phyloP scores from a whole-genome alignment of 2,113 vertebrate species.

The Poecilia latipinna region DNA sequence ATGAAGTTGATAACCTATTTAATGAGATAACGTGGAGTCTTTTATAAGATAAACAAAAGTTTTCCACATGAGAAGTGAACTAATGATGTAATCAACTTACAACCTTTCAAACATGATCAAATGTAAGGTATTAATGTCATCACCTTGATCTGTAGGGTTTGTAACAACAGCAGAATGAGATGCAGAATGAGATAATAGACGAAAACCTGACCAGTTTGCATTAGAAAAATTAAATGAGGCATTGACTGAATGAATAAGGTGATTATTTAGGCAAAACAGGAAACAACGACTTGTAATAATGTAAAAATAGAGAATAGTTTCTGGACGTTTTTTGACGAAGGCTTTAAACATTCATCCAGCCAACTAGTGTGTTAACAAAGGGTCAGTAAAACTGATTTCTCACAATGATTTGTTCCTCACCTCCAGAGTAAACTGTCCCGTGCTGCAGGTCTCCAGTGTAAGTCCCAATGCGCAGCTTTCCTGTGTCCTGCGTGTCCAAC shows the following conservation, averaged over 20 bases:
- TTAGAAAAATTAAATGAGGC: no score
- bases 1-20: not conserved
- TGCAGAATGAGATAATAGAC: no score
- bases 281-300: not conserved
- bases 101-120: not conserved
- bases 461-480: constrained; percentile 86
- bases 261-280: not conserved
- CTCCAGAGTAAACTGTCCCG: constrained; percentile 86
- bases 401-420: constrained; percentile 49
- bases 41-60: not conserved
- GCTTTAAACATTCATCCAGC: not conserved
- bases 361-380: not conserved
- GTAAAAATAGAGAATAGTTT: not conserved
- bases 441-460: constrained; percentile 86
- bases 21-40: not conserved
- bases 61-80: not conserved
- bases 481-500: constrained; percentile 75
- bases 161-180: not conserved
- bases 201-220: no score
- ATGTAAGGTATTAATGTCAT: not conserved
- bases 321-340: not conserved
- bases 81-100: not conserved
- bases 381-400: not conserved
- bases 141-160: not conserved
- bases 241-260: not conserved